Conservation (phyloP, 2,113 vertebrate species). For the Narcine bancroftii region DNA sequence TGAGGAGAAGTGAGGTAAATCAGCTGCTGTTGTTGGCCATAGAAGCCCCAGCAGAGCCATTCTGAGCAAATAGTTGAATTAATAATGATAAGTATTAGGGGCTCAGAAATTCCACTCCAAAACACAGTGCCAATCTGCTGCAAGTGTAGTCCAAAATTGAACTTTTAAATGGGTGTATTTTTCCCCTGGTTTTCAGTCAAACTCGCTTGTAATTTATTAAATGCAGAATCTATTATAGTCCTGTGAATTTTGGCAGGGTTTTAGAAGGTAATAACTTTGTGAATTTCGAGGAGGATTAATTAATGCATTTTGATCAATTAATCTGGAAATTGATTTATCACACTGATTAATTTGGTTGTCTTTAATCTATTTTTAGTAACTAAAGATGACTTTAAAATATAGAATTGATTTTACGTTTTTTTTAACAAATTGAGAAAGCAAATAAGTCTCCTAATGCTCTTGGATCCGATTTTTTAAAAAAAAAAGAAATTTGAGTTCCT, state of each 20-base stretch:
- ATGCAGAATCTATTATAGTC: background rate
- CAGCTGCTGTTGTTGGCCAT: background rate
- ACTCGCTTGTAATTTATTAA: background rate
- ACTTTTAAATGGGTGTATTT: background rate
- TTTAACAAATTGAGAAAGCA: background rate
- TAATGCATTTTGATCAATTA: background rate
- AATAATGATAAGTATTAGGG: too few relatives aligned
- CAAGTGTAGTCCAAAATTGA: background rate
- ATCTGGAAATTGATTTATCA: background rate
- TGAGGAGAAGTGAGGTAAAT: background rate
- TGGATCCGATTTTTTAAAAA: background rate
- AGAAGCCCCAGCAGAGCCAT: background rate
- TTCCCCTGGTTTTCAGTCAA: background rate
- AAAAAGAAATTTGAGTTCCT: too few relatives aligned
- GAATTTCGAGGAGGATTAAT: background rate
- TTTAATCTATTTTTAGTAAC: background rate
- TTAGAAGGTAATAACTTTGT: background rate
- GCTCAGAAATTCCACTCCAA: background rate
- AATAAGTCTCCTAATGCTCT: background rate
- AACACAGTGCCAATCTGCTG: background rate
- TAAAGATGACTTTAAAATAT: background rate
- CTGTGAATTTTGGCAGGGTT: background rate
- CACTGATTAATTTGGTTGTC: too few relatives aligned
- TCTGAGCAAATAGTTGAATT: background rate
- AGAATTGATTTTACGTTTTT: background rate